phyloP scores from a whole-genome alignment of 2,113 vertebrate genomes.

The Eolophus roseicapilla region DNA sequence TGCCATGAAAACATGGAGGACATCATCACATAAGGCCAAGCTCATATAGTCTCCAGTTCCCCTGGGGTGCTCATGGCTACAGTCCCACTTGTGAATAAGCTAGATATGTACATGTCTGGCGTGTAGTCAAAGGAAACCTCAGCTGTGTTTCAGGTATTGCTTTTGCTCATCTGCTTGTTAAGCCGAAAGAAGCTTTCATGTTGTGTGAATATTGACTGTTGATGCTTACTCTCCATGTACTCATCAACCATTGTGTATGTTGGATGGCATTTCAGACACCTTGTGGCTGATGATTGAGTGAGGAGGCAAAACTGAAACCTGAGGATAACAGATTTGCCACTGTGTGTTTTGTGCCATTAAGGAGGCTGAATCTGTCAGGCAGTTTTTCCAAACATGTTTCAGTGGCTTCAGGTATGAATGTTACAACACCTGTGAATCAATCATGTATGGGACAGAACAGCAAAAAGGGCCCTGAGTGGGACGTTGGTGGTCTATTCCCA shows the following conservation, averaged over 20 bases:
- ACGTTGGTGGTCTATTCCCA: background rate
- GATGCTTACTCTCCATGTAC: background rate
- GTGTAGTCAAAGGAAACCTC: background rate
- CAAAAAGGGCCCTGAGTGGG: background rate
- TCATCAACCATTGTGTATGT: fast-evolving
- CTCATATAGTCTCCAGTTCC: fast-evolving
- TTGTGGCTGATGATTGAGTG: background rate
- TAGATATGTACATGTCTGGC: background rate
- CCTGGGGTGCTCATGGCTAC: background rate
- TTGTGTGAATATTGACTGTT: background rate
- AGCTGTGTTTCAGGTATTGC: background rate
- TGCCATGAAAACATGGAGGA: background rate
- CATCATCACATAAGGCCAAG: background rate
- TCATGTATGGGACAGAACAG: background rate
- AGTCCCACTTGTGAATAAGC: fast-evolving
- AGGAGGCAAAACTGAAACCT: background rate
- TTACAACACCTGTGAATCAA: background rate
- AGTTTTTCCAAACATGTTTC: background rate
- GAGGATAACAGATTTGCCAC: background rate
- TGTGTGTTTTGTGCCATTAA: background rate
- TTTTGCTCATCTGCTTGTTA: background rate
- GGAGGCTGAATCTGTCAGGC: background rate
- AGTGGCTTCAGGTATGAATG: background rate
- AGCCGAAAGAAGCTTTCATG: background rate
- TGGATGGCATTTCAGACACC: background rate